Conservation (phyloP, 1,140 invertebrate genomes). For the Caligus rogercresseyi region DNA sequence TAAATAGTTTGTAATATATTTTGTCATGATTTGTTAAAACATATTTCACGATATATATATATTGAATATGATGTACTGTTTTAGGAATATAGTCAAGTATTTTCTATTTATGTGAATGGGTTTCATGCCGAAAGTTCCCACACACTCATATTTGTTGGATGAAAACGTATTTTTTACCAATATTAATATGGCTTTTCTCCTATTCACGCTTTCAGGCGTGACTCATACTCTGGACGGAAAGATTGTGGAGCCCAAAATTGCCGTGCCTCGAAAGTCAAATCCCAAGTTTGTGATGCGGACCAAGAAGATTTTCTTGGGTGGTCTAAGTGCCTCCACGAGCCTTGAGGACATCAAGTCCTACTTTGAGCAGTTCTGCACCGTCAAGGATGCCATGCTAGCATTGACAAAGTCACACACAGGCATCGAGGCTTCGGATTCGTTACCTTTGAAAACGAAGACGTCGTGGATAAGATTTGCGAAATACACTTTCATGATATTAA, state of each 20-base stretch:
- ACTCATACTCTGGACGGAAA: slow-evolving; percentile 17
- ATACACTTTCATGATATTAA: slow-evolving; percentile 35
- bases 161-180: too few relatives aligned
- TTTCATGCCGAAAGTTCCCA: too few relatives aligned
- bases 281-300: slow-evolving; percentile 25
- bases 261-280: slow-evolving; percentile 18
- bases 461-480: slow-evolving; percentile 31
- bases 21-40: too few relatives aligned
- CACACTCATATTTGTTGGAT: too few relatives aligned
- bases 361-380: slow-evolving; percentile 32
- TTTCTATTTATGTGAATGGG: too few relatives aligned
- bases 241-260: slow-evolving; percentile 18
- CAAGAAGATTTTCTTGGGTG: slow-evolving; percentile 36
- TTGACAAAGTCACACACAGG: slow-evolving; percentile 33
- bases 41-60: too few relatives aligned
- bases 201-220: neutral
- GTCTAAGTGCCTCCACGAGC: slow-evolving; percentile 31
- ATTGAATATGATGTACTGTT: too few relatives aligned
- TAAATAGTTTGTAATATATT: too few relatives aligned
- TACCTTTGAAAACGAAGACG: slow-evolving; percentile 29
- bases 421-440: slow-evolving; percentile 34
- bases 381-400: slow-evolving; percentile 33
- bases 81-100: too few relatives aligned
- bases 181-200: too few relatives aligned
- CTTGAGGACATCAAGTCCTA: slow-evolving; percentile 33